These are phyloP conservation scores for Campoplex capitator DNA, from an alignment of 2,888 invertebrate species.

Conservation along the genomic window DNA sequence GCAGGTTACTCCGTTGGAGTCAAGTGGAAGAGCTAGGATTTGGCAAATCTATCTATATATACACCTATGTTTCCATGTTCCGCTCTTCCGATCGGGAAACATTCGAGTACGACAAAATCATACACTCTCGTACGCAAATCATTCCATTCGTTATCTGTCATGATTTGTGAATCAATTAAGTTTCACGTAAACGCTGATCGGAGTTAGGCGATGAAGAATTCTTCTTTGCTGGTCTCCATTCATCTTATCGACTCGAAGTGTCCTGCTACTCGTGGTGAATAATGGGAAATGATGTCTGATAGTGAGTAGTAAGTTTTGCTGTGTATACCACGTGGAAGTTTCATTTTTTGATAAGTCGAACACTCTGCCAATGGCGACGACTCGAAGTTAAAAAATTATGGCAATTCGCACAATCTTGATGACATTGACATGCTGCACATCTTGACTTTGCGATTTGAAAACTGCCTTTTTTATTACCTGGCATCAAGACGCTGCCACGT, in stretches of 20 bases:
- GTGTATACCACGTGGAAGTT: background rate
- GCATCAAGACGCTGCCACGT: no score
- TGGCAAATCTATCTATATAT: background rate
- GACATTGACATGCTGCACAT: no score
- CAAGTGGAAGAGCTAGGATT: conserved; percentile 38
- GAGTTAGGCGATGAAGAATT: conserved; percentile 28
- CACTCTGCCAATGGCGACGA: no score
- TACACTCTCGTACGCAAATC: conserved; percentile 71
- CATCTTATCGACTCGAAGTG: background rate
- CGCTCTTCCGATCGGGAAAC: background rate
- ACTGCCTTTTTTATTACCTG: no score
- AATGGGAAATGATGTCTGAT: background rate
- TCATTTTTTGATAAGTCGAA: no score
- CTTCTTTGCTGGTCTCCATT: background rate
- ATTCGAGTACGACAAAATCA: conserved; percentile 46
- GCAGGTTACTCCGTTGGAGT: conserved; percentile 27
- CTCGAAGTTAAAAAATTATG: no score
- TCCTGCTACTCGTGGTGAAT: background rate
- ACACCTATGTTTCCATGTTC: background rate
- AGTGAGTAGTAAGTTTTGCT: background rate
- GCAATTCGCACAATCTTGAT: no score
- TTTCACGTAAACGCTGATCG: conserved; percentile 76
- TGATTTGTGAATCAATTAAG: conserved; percentile 80
- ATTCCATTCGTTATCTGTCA: conserved; percentile 76
- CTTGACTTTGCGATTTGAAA: no score